Percentiles rank a stretch among this genome's conserved stretches.
These are phyloP conservation scores for Cavia porcellus DNA, from an alignment of 2,113 vertebrate genomes.

Conservation along the genomic window DNA sequence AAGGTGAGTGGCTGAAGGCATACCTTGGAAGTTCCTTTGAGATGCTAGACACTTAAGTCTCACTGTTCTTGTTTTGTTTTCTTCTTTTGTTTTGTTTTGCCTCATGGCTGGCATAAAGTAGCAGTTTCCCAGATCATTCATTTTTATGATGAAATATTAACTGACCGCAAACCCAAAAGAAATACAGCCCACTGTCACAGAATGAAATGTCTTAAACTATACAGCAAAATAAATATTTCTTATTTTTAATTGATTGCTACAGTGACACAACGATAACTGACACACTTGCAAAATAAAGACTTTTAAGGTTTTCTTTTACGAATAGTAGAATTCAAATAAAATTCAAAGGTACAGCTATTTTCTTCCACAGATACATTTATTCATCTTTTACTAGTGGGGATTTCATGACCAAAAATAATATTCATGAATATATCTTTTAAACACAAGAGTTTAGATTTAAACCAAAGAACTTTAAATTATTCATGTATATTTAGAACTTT, in stretches of 20 bases:
- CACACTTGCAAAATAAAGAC: not conserved
- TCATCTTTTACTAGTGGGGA: not conserved
- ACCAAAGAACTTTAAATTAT: not conserved
- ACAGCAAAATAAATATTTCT: not conserved
- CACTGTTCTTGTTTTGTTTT: too few species aligned
- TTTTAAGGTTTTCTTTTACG: not conserved
- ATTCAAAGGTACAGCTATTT: not conserved
- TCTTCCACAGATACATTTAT: not conserved
- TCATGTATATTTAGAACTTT: not conserved
- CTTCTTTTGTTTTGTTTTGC: too few species aligned
- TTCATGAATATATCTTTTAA: not conserved
- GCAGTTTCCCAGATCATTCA: not conserved
- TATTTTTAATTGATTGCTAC: not conserved
- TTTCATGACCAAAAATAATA: not conserved
- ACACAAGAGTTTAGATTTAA: not conserved
- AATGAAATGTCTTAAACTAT: not conserved
- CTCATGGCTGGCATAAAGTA: not conserved
- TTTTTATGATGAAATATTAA: not conserved
- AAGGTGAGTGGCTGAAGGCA: not conserved
- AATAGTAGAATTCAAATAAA: not conserved
- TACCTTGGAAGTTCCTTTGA: not conserved
- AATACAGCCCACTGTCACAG: not conserved
- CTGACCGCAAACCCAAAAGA: not conserved
- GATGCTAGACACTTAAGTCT: not conserved
- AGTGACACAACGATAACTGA: not conserved